phyloP scores from a whole-genome alignment of 2,113 vertebrate genomes.

The Poecile atricapillus region DNA sequence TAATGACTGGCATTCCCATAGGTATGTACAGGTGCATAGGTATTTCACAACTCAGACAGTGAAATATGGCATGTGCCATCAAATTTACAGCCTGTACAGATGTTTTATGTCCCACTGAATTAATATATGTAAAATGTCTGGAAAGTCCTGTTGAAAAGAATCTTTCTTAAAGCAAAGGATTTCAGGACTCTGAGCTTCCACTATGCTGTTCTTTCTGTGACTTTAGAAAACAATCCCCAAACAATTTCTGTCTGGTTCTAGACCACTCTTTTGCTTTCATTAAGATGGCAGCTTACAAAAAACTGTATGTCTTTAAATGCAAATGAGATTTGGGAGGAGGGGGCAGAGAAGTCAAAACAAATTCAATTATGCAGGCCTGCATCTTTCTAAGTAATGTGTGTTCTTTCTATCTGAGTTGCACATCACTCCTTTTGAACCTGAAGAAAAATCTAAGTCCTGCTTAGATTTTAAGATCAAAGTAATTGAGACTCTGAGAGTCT shows the following conservation, averaged over 20 bases:
- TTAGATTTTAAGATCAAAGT: background rate
- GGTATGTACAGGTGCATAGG: background rate
- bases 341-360: background rate
- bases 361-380: background rate
- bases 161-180: background rate
- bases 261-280: background rate
- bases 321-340: background rate
- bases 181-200: background rate
- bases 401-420: background rate
- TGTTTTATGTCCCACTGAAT: background rate
- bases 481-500: background rate
- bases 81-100: background rate
- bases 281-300: background rate
- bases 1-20: background rate
- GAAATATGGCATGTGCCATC: background rate
- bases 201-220: background rate
- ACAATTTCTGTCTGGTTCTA: background rate
- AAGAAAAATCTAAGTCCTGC: background rate
- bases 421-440: background rate
- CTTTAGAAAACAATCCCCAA: background rate
- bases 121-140: background rate
- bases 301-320: background rate
- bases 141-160: background rate
- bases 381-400: background rate
- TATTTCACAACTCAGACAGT: background rate